phyloP scores from a whole-genome alignment of 2,888 invertebrate species.

The Prionchulus punctatus region DNA sequence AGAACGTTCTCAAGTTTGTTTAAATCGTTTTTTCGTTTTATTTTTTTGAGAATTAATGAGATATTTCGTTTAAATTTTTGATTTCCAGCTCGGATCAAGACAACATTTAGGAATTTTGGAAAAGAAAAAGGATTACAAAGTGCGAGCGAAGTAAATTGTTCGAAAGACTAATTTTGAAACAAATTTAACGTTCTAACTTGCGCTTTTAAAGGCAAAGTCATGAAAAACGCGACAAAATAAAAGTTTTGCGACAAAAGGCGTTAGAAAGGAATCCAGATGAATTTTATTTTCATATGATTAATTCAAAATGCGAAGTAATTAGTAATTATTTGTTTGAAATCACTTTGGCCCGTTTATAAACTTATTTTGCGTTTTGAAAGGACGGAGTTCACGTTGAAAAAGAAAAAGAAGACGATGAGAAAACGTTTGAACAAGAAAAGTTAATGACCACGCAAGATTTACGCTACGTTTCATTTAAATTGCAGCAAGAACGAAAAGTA shows the following conservation, averaged over 20 bases:
- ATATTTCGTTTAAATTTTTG: background rate
- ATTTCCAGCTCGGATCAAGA: slow-evolving; percentile 19
- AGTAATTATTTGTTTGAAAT: too few relatives aligned
- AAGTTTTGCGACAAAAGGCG: slow-evolving; percentile 61
- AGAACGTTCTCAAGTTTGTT: slow-evolving; percentile 5
- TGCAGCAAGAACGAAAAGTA: slow-evolving; percentile 24
- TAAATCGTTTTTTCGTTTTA: background rate
- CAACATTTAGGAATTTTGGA: slow-evolving; percentile 23
- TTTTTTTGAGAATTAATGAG: too few relatives aligned
- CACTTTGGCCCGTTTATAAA: too few relatives aligned
- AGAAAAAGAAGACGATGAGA: slow-evolving; percentile 47
- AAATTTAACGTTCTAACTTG: slow-evolving; percentile 1
- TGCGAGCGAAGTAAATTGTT: slow-evolving; percentile 18
- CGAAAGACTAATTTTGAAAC: background rate
- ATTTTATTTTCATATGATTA: slow-evolving; percentile 93
- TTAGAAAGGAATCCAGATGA: slow-evolving; percentile 91
- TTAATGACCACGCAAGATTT: slow-evolving; percentile 76
- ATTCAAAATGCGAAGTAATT: slow-evolving; percentile 49
- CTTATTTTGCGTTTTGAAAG: slow-evolving; percentile 2
- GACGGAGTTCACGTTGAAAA: slow-evolving; percentile 44
- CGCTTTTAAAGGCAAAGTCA: slow-evolving; percentile 43
- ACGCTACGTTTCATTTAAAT: slow-evolving; percentile 67
- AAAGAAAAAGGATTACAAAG: slow-evolving; percentile 31
- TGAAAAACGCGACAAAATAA: slow-evolving; percentile 63
- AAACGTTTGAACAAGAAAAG: slow-evolving; percentile 58